These are phyloP conservation scores for Rhegmatorhina hoffmannsi DNA, from an alignment of 2,113 vertebrate genomes.

Conservation along the genomic window DNA sequence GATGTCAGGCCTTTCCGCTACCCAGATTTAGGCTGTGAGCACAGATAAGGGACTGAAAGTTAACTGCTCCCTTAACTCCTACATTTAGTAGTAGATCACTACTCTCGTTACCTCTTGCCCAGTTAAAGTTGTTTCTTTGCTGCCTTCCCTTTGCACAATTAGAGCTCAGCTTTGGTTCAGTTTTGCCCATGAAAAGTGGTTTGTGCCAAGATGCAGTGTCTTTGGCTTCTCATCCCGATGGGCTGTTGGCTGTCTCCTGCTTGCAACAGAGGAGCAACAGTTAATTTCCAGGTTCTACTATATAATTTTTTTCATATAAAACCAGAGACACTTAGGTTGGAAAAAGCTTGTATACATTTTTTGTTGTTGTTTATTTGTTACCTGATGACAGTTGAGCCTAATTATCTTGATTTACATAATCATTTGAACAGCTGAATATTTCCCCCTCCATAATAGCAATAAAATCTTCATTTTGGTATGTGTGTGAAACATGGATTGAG, in stretches of 20 bases:
- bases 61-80: background rate
- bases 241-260: background rate
- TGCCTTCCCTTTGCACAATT: background rate
- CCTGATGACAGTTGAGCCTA: background rate
- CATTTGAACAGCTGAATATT: background rate
- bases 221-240: background rate
- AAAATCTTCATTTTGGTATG: background rate
- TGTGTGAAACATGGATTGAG: background rate
- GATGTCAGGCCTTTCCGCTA: constrained; percentile 10
- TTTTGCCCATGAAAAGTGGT: background rate
- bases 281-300: background rate
- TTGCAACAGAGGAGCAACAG: background rate
- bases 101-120: background rate
- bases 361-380: background rate
- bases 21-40: background rate
- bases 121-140: background rate
- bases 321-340: background rate
- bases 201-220: background rate
- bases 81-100: background rate
- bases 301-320: background rate
- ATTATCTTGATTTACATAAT: background rate
- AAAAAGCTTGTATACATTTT: background rate
- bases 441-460: background rate
- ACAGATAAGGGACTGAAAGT: background rate
- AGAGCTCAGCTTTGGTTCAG: background rate